phyloP scores from a whole-genome alignment of 92 coral and sea anemone genomes.

The Blastomussa wellsi region DNA sequence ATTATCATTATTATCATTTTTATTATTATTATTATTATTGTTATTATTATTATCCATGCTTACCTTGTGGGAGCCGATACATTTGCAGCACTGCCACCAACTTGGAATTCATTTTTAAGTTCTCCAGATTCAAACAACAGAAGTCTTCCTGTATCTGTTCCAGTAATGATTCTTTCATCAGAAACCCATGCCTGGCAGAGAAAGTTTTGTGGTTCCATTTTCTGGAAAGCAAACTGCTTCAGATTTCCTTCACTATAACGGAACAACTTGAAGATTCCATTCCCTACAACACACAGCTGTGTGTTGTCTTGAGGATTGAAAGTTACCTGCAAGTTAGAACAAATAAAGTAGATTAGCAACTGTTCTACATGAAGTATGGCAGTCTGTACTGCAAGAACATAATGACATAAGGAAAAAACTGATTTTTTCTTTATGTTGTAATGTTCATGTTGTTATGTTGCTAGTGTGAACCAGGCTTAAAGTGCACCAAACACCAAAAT shows the following conservation, averaged over 20 bases:
- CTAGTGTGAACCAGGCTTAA: no score
- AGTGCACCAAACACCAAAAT: no score
- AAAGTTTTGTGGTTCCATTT: constrained; percentile 98
- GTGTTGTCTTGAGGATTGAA: constrained; percentile 99
- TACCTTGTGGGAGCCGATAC: constrained; percentile 79
- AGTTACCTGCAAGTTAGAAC: constrained; percentile 69
- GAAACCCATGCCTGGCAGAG: constrained; percentile 98
- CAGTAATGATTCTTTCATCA: constrained; percentile 95
- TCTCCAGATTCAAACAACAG: constrained; percentile 98
- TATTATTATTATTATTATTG: no score
- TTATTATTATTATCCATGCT: no score
- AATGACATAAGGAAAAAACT: no score
- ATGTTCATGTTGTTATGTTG: no score
- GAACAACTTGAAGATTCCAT: constrained; percentile 98
- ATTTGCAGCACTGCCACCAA: constrained; percentile 66
- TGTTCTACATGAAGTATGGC: no score
- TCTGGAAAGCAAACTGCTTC: constrained; percentile 99
- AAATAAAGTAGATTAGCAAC: neutral
- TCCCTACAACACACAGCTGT: constrained; percentile 97
- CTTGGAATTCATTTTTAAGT: constrained; percentile 89
- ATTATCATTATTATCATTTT: no score
- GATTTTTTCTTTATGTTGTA: no score
- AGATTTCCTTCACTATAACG: constrained; percentile 98
- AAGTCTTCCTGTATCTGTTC: constrained; percentile 88
- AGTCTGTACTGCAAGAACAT: no score